Percentiles rank a stretch among this genome's conserved stretches.
phyloP scores from a whole-genome alignment of 2,113 vertebrate species.

The Poeciliopsis turrubarensis region DNA sequence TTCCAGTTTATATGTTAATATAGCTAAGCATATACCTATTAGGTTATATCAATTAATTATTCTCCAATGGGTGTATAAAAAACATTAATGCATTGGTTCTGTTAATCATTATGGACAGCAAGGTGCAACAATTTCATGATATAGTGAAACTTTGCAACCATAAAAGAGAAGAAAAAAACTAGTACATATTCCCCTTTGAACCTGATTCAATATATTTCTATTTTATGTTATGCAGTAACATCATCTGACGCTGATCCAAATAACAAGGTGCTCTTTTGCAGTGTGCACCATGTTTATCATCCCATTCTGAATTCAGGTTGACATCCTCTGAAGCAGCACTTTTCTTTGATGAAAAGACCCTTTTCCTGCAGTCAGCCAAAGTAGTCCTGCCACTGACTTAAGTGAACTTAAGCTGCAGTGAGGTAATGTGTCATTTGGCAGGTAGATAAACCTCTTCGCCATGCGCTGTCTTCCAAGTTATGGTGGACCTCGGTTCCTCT shows the following conservation, averaged over 20 bases:
- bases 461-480: slow-evolving; percentile 53
- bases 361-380: slow-evolving; percentile 41
- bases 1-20: no score
- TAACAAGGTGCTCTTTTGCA: slow-evolving; percentile 2
- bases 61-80: no score
- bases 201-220: neutral
- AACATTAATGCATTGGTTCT: no score
- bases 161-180: neutral
- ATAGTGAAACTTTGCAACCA: neutral
- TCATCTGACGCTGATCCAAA: slow-evolving; percentile 1
- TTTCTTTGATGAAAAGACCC: slow-evolving; percentile 50
- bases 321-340: slow-evolving; percentile 64
- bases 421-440: slow-evolving; percentile 71
- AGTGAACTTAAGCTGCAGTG: slow-evolving; percentile 47
- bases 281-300: slow-evolving; percentile 14
- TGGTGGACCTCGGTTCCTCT: slow-evolving; percentile 47
- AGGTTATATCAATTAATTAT: no score
- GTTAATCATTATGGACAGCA: neutral
- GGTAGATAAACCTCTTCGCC: slow-evolving; percentile 69
- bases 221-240: neutral
- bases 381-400: slow-evolving; percentile 41
- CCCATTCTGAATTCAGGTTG: slow-evolving; percentile 51
- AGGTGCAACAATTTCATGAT: neutral
- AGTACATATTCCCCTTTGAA: neutral
- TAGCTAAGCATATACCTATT: no score